Percentiles rank a stretch among this genome's conserved stretches.
phyloP scores from a whole-genome alignment of 1,140 invertebrate genomes.

The Bicyclus anynana region DNA sequence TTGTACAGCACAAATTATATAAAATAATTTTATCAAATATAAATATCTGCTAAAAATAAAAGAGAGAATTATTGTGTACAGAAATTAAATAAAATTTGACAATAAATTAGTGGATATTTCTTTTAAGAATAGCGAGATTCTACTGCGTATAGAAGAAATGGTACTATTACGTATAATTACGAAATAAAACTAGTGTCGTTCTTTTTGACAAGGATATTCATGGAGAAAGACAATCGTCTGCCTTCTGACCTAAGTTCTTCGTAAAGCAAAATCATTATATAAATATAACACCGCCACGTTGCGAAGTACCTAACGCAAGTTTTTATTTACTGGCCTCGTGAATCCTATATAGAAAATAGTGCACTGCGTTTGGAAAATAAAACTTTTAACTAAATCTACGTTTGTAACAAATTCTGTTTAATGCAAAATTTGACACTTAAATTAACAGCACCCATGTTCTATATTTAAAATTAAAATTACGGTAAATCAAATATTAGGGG shows the following conservation, averaged over 20 bases:
- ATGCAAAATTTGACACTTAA: not conserved
- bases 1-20: not conserved
- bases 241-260: too few species aligned
- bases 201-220: not conserved
- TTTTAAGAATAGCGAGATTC: slow-evolving; percentile 19
- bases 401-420: not conserved
- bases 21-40: not conserved
- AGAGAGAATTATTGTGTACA: not conserved
- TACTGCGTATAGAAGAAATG: slow-evolving; percentile 1
- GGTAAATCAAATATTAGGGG: too few species aligned
- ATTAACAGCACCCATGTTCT: too few species aligned
- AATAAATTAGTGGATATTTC: slow-evolving; percentile 5
- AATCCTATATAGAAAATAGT: slow-evolving; percentile 3
- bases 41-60: not conserved
- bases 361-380: slow-evolving; percentile 9
- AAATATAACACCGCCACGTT: not conserved
- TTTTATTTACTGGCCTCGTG: slow-evolving; percentile 26
- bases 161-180: not conserved
- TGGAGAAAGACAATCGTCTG: not conserved
- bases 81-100: not conserved
- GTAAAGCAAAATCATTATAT: not conserved
- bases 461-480: too few species aligned
- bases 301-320: not conserved
- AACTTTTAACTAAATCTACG: slow-evolving; percentile 23
- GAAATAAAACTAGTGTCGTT: not conserved